Evolutionary conservation across 2,797 vertebrate genomes (phyloP).

Genomic region (Adelosebastes latens): DNA sequence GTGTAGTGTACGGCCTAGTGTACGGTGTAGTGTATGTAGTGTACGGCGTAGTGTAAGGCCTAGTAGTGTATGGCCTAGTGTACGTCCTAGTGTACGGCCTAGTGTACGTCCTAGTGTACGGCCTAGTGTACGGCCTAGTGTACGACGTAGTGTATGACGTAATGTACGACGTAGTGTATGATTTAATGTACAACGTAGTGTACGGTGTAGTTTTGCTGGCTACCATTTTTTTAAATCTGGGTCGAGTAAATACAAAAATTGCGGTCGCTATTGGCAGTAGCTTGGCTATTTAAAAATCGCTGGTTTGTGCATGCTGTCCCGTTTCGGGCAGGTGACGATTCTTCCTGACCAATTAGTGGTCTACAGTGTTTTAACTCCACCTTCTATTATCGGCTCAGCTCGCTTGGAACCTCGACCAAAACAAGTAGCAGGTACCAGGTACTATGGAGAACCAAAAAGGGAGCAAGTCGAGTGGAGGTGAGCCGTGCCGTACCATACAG

Average conservation of each 20-base stretch:
- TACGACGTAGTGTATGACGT: too few relatives aligned
- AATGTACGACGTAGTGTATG: too few relatives aligned
- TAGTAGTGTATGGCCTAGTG: too few relatives aligned
- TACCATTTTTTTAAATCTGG: background rate
- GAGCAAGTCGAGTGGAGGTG: background rate
- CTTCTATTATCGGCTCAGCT: too few relatives aligned
- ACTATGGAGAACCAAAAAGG: too few relatives aligned
- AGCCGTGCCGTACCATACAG: background rate
- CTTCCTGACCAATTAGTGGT: too few relatives aligned
- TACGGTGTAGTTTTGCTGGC: background rate
- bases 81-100: accelerated
- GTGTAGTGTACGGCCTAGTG: accelerated
- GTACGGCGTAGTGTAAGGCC: too few relatives aligned
- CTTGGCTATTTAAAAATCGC: background rate
- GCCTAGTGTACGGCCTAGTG: accelerated
- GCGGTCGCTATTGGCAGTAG: background rate
- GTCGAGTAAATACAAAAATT: background rate
- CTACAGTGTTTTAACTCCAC: too few relatives aligned
- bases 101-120: too few relatives aligned
- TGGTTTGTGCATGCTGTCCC: background rate
- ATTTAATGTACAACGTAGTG: too few relatives aligned
- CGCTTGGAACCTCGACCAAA: background rate
- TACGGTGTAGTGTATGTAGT: too few relatives aligned
- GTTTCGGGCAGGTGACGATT: background rate
- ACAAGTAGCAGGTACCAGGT: background rate